A percentile compares a stretch with the other conserved stretches of the same genome.
Evolutionary conservation across 2,797 vertebrate species (phyloP).

Genomic region (Peromyscus attwateri): DNA sequence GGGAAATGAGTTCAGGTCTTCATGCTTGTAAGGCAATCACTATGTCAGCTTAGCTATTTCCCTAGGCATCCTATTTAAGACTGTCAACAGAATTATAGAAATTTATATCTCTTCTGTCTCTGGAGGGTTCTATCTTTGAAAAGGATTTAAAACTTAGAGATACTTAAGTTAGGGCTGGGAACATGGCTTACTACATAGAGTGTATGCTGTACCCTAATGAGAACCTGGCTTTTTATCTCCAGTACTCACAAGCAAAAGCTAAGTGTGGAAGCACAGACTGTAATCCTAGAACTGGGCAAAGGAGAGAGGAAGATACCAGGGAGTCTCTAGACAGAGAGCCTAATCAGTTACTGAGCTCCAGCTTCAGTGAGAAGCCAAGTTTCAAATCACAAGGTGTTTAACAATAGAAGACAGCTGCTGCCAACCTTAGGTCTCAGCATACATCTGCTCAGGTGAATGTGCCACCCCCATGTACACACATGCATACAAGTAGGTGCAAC

Average conservation of each 20-base stretch:
- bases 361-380: not conserved
- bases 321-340: not conserved
- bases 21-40: not conserved
- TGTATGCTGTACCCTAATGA: not conserved
- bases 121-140: not conserved
- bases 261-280: not conserved
- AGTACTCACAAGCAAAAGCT: not conserved
- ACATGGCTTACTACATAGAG: not conserved
- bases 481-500: not conserved
- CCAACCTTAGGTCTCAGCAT: not conserved
- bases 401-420: not conserved
- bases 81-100: not conserved
- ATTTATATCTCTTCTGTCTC: not conserved
- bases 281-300: not conserved
- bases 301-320: not conserved
- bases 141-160: slow-evolving; percentile 27
- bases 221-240: not conserved
- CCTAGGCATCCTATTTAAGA: not conserved
- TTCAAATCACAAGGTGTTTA: not conserved
- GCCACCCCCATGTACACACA: not conserved
- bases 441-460: too few species aligned
- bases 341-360: not conserved
- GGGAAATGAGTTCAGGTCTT: not conserved
- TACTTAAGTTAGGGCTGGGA: not conserved
- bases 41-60: not conserved